Conservation (phyloP, 2,113 vertebrate genomes). For the Danio rerio region DNA sequence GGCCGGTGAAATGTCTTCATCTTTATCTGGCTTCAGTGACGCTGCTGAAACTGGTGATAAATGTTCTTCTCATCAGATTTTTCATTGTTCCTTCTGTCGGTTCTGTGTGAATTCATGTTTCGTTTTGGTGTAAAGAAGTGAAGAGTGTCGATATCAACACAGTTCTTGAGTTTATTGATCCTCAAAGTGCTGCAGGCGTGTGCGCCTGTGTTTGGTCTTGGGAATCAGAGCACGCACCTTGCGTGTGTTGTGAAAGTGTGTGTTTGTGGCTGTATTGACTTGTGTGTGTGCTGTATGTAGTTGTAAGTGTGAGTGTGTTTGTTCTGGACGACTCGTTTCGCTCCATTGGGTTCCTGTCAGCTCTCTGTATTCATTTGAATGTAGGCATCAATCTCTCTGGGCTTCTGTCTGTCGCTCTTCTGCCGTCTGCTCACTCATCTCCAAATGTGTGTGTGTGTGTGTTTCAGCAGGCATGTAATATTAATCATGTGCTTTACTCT, state of each 20-base stretch:
- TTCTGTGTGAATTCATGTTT: not conserved
- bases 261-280: not conserved
- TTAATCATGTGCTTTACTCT: not conserved
- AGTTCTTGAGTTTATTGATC: not conserved
- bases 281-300: too few relatives aligned
- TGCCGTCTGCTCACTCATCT: not conserved
- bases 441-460: conserved; percentile 3
- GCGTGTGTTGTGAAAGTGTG: not conserved
- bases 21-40: not conserved
- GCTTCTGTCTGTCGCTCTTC: conserved; percentile 8
- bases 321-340: conserved; percentile 24
- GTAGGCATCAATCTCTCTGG: conserved; percentile 45
- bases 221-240: not conserved
- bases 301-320: conserved; percentile 8
- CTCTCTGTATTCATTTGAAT: conserved; percentile 50
- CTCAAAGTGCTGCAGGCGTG: not conserved
- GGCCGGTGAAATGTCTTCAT: not conserved
- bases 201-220: not conserved
- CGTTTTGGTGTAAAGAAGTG: not conserved
- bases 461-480: not conserved
- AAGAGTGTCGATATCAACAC: not conserved
- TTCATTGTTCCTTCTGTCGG: not conserved
- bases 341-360: conserved; percentile 49
- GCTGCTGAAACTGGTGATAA: not conserved
- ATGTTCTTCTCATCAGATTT: not conserved